A percentile compares a stretch with the other conserved stretches of the same genome.
These are phyloP conservation scores for Polylopha cassiicola DNA, from an alignment of 2,888 invertebrate species.

Conservation along the genomic window DNA sequence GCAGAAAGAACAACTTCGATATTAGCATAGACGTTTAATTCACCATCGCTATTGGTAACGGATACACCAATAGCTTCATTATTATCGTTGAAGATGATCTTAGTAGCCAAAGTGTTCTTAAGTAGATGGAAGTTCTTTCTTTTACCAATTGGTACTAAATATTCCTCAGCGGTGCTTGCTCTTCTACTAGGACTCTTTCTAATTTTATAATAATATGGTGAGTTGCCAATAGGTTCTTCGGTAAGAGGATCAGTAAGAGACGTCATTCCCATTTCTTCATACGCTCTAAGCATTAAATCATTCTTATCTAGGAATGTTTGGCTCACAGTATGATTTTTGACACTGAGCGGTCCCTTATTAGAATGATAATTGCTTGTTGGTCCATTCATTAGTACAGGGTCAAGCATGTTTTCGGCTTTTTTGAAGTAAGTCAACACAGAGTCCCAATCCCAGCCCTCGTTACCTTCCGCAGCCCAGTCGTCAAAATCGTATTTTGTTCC, in stretches of 20 bases:
- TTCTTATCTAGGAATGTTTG: constrained; percentile 40
- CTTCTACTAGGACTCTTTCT: background rate
- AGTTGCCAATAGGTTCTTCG: background rate
- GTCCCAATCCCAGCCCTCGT: constrained; percentile 54
- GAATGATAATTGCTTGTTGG: constrained; percentile 45
- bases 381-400: constrained; percentile 26
- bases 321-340: constrained; percentile 43
- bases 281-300: background rate
- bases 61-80: constrained; percentile 9
- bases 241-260: background rate
- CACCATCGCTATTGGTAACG: background rate
- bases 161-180: constrained; percentile 4
- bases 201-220: background rate
- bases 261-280: constrained; percentile 3
- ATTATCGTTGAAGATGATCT: constrained; percentile 2
- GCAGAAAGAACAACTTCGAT: constrained; percentile 12
- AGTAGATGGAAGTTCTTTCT: constrained; percentile 7
- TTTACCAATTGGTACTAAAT: constrained; percentile 7
- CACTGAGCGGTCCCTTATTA: constrained; percentile 35
- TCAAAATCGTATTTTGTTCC: too few species aligned
- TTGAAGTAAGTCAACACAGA: constrained; percentile 43
- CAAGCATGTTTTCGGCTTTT: constrained; percentile 40
- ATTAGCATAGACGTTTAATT: constrained; percentile 4
- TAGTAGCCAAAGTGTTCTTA: constrained; percentile 8
- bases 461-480: constrained; percentile 82